Evolutionary conservation across 2,113 vertebrate genomes (phyloP), one percentile per base, ranked within the genome.

Genomic region (Pogonocichla stellata): DNA sequence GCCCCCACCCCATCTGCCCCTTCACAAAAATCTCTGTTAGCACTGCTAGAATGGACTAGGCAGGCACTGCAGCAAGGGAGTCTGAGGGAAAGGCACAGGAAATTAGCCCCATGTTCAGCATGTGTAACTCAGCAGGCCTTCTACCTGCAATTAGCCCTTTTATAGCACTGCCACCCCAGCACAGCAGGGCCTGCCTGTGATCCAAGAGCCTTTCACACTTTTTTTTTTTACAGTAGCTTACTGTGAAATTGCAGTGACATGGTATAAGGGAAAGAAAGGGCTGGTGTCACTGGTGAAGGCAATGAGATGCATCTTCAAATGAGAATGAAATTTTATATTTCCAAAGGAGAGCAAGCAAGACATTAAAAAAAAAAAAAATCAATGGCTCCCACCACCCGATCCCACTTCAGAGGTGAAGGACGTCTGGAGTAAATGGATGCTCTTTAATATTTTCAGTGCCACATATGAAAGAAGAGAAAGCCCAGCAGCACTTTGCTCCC

Each of bases 221-320:
- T 61, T 83, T 86, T 92, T 90, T 92, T 26, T 62, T 85, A 42
- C 14, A 26, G 74, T 40, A 72, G 19, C 66, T 87, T 82, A 57
- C 87, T 91, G 70, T 87, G 91, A 87, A 87, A 77, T 82, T 78
- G 28, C 57, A 42, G 61, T 42, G 19, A 64, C 24, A 14, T 17
- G 3, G 42, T 19, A 57, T 25, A 38, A 69, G 25, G 48, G 38
- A 70, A 57, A 40, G 15, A 79, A 78, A 81, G n/a, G 53, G 16
- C n/a, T 70, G 23, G 42, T 92, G 62, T 69, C 65, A 91, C 12
- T 6, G 1, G 8, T 24, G 31, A 69, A 71, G 81, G 43, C 13
- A 57, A n/a, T 0, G 0, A 79, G 45, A 57, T 20, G 40, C 4
- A 11, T 75, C 61, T 91, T 93, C 24, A 12, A 65, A 65, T 58